A percentile compares a stretch with the other conserved stretches of the same genome.
Evolutionary conservation across 2,888 invertebrate species (phyloP).

Genomic region (Archips xylosteana): DNA sequence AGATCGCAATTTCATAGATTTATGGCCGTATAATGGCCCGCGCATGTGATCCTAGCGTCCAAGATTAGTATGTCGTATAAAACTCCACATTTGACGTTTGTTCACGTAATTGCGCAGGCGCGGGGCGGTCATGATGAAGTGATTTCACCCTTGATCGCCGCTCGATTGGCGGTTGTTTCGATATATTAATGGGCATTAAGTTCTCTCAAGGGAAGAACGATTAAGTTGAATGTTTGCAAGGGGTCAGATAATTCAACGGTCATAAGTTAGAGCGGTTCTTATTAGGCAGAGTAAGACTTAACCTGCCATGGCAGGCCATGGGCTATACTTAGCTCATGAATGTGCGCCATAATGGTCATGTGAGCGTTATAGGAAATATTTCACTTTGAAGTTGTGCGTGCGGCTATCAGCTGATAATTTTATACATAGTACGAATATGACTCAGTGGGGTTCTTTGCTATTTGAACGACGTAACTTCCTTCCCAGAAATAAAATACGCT

Average conservation of each 20-base stretch:
- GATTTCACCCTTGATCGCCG: conserved; percentile 62
- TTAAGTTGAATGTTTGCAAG: conserved; percentile 58
- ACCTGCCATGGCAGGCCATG: conserved; percentile 40
- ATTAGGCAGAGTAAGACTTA: conserved; percentile 46
- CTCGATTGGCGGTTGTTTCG: conserved; percentile 57
- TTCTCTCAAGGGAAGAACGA: conserved; percentile 51
- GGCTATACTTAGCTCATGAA: conserved; percentile 42
- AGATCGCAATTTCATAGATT: conserved; percentile 45
- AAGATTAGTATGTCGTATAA: conserved; percentile 50
- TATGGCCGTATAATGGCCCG: conserved; percentile 45
- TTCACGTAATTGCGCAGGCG: conserved; percentile 58
- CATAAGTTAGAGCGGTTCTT: conserved; percentile 49
- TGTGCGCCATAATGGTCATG: conserved; percentile 38
- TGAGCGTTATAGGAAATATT: conserved; percentile 41
- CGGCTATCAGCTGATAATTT: conserved; percentile 20
- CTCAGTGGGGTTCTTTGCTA: neutral
- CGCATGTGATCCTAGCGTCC: conserved; percentile 46
- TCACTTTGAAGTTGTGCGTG: conserved; percentile 38
- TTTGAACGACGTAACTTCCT: neutral
- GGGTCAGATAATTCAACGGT: conserved; percentile 55
- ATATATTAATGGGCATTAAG: conserved; percentile 64
- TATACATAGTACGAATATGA: neutral
- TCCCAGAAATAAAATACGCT: too few relatives aligned
- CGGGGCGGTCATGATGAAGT: conserved; percentile 61
- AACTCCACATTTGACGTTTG: conserved; percentile 53